Conservation (phyloP, 2,113 vertebrate genomes). For the Boleophthalmus pectinirostris region DNA sequence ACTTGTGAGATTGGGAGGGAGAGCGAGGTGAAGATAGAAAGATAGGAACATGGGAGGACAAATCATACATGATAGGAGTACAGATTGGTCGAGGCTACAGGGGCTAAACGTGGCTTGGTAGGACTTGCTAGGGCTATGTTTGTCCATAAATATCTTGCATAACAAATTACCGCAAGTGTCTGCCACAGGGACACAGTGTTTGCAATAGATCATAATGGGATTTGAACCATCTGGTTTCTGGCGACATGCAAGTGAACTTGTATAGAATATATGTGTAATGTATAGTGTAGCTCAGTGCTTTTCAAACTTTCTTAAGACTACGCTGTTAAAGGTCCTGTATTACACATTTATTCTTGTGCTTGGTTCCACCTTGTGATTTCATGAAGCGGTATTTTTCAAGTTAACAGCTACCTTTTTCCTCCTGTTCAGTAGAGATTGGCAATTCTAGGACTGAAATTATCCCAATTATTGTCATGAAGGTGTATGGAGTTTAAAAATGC, state of each 20-base stretch:
- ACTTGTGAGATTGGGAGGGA: conserved; percentile 36
- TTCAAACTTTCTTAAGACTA: too few relatives aligned
- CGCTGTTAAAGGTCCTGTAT: too few relatives aligned
- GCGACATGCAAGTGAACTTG: not conserved
- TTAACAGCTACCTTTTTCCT: too few relatives aligned
- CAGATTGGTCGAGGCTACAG: not conserved
- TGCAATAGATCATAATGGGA: not conserved
- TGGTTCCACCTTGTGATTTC: too few relatives aligned
- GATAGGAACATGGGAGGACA: conserved; percentile 1
- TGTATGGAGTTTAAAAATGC: too few relatives aligned
- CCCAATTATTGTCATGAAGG: too few relatives aligned
- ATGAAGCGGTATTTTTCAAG: too few relatives aligned
- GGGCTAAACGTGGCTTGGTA: not conserved
- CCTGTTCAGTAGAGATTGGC: too few relatives aligned
- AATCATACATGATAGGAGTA: not conserved
- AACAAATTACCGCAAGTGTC: not conserved
- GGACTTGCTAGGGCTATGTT: not conserved
- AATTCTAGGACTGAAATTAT: too few relatives aligned
- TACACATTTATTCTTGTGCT: too few relatives aligned
- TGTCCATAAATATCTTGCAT: not conserved
- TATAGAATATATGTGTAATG: not conserved
- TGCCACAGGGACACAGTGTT: not conserved
- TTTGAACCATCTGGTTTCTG: not conserved
- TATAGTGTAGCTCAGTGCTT: not conserved
- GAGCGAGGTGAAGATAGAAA: conserved; percentile 1